Base-by-base conservation (phyloP, 1,140 invertebrate species). In the Drosophila pseudoobscura region DNA sequence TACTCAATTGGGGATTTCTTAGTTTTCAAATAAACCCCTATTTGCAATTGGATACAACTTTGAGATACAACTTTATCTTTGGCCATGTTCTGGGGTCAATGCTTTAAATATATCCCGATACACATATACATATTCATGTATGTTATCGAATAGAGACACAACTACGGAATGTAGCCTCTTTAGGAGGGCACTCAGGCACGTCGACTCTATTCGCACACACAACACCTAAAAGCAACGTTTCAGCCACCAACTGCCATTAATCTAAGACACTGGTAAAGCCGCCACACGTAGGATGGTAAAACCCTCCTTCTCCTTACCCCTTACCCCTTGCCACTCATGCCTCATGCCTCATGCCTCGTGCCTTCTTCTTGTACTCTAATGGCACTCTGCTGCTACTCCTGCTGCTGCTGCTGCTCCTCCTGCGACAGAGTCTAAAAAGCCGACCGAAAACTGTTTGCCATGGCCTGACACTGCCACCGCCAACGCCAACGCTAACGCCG, bases 191-290 rank as follows among this genome's bases (percentile, higher is more conserved):
- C 78, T 78, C 53, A 65, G 73, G 68, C 78, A 82, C 78, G 78
- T 82, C 46, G 49, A 22, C 56, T 55, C 20, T 11, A 43, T 24
- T 15, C 20, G 20, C 31, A n/a, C 43, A 68, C 11, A 68, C 8
- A n/a, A 66, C 51, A 63, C 68, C 65, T 61, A 77, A 82, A 55
- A 68, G 41, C 69, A 63, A 45, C 54, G 53, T 73, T 60, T 59
- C 29, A 44, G 46, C 58, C 49, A 50, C 24, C 55, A 64, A 53
- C 75, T 70, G 77, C 76, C 71, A 83, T 83, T 78, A 78, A 82
- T 83, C 74, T 75, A 35, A 74, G 74, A 47, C 62, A 54, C 55
- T 52, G 44, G 56, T 22, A 55, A 43, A 65, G 70, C 52, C 77
- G 47, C 6, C 54, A 53, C 76, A 77, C 66, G 57, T 63, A 73